Conservation (phyloP, 2,888 invertebrate genomes). For the Apantesis nais region DNA sequence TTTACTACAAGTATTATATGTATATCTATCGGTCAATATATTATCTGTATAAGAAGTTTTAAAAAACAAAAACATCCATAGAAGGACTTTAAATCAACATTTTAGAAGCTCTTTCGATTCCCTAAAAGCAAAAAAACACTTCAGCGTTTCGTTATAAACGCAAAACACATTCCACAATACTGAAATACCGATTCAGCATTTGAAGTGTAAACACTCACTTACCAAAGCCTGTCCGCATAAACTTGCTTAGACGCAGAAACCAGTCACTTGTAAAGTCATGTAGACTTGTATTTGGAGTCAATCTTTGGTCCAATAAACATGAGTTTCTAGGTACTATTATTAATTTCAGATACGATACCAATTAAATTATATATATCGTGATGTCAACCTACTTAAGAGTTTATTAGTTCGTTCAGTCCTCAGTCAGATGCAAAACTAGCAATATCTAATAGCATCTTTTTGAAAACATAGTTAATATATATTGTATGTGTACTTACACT, state of each 20-base stretch:
- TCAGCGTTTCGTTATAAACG: background rate
- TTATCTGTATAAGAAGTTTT: too few species aligned
- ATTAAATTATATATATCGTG: background rate
- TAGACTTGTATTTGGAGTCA: background rate
- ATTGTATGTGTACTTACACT: too few species aligned
- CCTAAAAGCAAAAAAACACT: background rate
- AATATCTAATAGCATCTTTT: too few species aligned
- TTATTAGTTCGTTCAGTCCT: background rate
- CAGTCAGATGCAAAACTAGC: too few species aligned
- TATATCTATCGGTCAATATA: too few species aligned
- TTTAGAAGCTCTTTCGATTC: background rate
- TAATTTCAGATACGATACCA: background rate
- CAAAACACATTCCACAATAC: background rate
- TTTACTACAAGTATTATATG: too few species aligned
- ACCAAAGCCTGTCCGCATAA: constrained; percentile 1
- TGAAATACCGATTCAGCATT: constrained; percentile 6
- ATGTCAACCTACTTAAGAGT: background rate
- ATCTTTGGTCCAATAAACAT: background rate
- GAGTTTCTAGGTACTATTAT: background rate
- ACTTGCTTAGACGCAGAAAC: constrained; percentile 9
- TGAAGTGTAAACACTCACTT: constrained; percentile 9
- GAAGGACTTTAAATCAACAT: background rate
- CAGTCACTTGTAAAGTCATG: constrained; percentile 2
- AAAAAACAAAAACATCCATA: too few species aligned
- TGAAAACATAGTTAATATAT: too few species aligned